Conservation (phyloP, 2,888 invertebrate species). For the Tachystola acroxantha region DNA sequence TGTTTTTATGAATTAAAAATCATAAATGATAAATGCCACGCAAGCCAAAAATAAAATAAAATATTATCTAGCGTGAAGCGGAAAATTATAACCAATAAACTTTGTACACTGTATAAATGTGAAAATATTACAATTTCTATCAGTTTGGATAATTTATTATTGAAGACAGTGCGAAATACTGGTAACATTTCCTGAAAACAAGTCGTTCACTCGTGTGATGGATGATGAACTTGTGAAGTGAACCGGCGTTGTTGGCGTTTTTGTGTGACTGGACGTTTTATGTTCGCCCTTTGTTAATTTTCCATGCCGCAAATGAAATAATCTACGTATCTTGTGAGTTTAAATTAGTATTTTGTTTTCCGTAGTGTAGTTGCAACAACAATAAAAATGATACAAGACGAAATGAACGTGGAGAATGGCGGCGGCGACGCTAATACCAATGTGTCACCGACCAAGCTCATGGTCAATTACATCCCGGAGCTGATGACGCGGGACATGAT, state of each 20-base stretch:
- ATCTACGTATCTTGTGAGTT: constrained; percentile 56
- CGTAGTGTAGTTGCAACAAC: constrained; percentile 67
- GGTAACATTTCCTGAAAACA: constrained; percentile 69
- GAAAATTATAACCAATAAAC: background rate
- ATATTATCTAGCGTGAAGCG: background rate
- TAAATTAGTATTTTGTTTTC: constrained; percentile 61
- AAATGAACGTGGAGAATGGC: constrained; percentile 72
- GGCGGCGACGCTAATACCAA: constrained; percentile 74
- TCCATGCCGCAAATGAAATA: constrained; percentile 68
- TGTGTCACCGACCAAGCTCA: constrained; percentile 78
- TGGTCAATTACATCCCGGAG: constrained; percentile 77
- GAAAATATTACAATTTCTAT: too few species aligned
- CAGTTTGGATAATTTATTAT: too few species aligned
- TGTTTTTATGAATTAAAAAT: too few species aligned
- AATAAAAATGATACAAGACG: constrained; percentile 66
- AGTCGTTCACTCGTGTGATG: constrained; percentile 41
- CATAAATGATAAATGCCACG: background rate
- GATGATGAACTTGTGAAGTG: constrained; percentile 74
- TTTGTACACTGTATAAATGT: too few species aligned
- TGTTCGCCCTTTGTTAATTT: constrained; percentile 71
- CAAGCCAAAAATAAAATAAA: background rate
- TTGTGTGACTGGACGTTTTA: constrained; percentile 61
- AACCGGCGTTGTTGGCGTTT: constrained; percentile 74
- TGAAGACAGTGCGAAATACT: constrained; percentile 27
- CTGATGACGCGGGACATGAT: constrained; percentile 77